A percentile compares a stretch with the other conserved stretches of the same genome.
These are phyloP conservation scores for Pteromalus puparum DNA, from an alignment of 1,140 invertebrate species.

Conservation along the genomic window DNA sequence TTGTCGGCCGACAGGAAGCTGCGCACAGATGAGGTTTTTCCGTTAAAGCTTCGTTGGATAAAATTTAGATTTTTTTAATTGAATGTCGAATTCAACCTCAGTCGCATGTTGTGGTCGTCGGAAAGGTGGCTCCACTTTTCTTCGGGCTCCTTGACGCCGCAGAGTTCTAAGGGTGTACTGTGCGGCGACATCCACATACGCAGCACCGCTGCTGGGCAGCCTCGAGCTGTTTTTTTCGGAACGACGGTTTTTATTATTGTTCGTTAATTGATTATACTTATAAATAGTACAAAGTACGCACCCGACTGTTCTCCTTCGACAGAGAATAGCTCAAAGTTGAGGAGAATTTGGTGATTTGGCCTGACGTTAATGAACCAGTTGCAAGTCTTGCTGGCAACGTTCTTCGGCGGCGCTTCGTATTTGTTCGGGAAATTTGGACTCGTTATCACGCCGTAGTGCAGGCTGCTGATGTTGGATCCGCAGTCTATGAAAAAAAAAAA, in stretches of 20 bases:
- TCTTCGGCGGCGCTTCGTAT: slow-evolving; percentile 86
- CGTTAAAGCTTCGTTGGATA: neutral
- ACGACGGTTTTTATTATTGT: too few species aligned
- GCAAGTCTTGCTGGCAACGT: slow-evolving; percentile 88
- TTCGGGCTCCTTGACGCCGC: slow-evolving; percentile 85
- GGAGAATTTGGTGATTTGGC: slow-evolving; percentile 87
- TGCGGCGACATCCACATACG: slow-evolving; percentile 88
- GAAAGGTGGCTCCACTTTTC: slow-evolving; percentile 90
- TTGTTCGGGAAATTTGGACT: slow-evolving; percentile 90
- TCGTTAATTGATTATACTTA: neutral
- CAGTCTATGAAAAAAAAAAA: slow-evolving; percentile 79
- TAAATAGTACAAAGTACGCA: slow-evolving; percentile 68
- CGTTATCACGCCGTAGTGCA: slow-evolving; percentile 90
- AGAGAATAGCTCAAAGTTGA: slow-evolving; percentile 91
- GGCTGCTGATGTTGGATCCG: slow-evolving; percentile 90
- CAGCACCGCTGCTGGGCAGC: slow-evolving; percentile 92
- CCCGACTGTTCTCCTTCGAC: slow-evolving; percentile 91
- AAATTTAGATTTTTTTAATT: neutral
- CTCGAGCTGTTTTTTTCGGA: slow-evolving; percentile 79
- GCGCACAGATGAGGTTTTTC: too few species aligned
- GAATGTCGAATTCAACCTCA: slow-evolving; percentile 78
- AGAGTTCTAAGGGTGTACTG: slow-evolving; percentile 89
- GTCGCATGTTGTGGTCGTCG: slow-evolving; percentile 86
- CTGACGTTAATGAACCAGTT: slow-evolving; percentile 94
- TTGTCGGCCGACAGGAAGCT: slow-evolving; percentile 91